Evolutionary conservation across 2,888 invertebrate genomes (phyloP), one percentile per base, ranked within the genome.

Genomic region (Nymphalis urticae): DNA sequence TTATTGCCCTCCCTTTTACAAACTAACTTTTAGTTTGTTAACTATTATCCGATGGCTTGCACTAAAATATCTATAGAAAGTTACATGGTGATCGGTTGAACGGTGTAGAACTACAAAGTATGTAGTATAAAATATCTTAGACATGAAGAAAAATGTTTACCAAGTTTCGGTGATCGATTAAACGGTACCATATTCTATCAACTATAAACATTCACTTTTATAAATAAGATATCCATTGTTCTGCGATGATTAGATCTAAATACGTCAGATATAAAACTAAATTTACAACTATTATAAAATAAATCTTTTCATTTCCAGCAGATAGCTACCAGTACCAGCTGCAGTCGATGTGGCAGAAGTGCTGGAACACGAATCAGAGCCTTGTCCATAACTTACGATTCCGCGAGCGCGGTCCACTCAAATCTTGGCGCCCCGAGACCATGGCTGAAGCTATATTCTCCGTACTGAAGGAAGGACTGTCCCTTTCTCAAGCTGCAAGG

Each of bases 381-480:
- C 94, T 97, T 82, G 97, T 97, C 77, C 97, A 97, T 92, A 97
- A 97, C 86, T 92, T 98, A 83, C 95, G 97, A 79, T 97, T 98
- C 94, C 95, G 98, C 61, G 98, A 98, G 90, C 95, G 98, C 69
- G 98, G 98, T 3, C 98, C 98, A 0, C 93, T 98, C 71, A 98
- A 98, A 87, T 97, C 97, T 66, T 98, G 98, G 98, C 94, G 97
- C 64, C 97, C 97, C 4, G 98, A 98, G 87, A 98, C 97, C 70
- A 98, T 98, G 98, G 98, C 97, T 50, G 97, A 97, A 85, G 98
- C 98, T 74, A 98, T 98, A 79, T 97, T 97, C 91, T 97, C 97
- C 80, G 97, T 98, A 69, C 94, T 98, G 75, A 97, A 97, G 86
- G 97, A 98, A 85, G 97, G 97, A 21, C 93, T 97, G 70, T 97